Conservation (phyloP, 1,140 invertebrate genomes). For the Drosophila takahashii region DNA sequence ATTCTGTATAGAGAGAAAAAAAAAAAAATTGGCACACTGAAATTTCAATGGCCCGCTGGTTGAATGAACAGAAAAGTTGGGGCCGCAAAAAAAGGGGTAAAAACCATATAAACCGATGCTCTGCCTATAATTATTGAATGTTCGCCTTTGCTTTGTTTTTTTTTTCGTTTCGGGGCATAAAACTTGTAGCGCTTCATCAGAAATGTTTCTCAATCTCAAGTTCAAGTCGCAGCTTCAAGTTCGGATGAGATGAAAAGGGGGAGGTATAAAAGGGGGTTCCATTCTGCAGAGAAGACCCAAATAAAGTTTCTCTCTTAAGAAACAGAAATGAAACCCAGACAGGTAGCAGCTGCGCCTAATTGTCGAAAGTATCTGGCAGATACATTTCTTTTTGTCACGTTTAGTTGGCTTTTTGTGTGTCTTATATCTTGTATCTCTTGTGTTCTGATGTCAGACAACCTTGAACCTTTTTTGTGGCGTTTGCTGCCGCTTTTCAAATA, state of each 20-base stretch:
- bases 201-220: constrained; percentile 49
- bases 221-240: constrained; percentile 52
- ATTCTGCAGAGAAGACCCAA: constrained; percentile 15
- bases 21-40: constrained; percentile 57
- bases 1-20: constrained; percentile 36
- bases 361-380: constrained; percentile 75
- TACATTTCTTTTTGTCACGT: constrained; percentile 82
- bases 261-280: constrained; percentile 14
- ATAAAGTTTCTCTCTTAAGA: constrained; percentile 41
- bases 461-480: constrained; percentile 73
- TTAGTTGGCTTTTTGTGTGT: constrained; percentile 42
- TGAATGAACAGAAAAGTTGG: constrained; percentile 52
- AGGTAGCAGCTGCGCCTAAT: constrained; percentile 78
- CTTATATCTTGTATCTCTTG: not conserved
- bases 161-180: constrained; percentile 37
- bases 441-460: constrained; percentile 76
- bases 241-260: constrained; percentile 18
- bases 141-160: not conserved
- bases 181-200: constrained; percentile 68
- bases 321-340: constrained; percentile 31
- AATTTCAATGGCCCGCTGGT: constrained; percentile 58
- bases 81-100: not conserved
- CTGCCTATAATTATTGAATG: constrained; percentile 66
- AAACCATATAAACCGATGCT: constrained; percentile 22
- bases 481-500: constrained; percentile 48